Conservation (phyloP, 1,140 invertebrate species). For the Caenorhabditis elegans region DNA sequence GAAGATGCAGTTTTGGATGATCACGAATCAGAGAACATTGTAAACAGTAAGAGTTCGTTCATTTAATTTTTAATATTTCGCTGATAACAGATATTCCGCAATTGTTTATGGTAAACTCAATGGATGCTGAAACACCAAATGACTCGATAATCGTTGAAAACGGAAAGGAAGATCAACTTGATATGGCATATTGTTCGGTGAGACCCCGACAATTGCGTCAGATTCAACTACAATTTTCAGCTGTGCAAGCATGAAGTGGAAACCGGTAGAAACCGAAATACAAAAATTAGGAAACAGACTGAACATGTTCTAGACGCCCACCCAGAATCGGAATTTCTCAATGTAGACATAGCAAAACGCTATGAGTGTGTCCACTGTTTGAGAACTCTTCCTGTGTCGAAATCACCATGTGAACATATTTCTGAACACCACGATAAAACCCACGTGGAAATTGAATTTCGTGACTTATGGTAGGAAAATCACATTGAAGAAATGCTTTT, state of each 20-base stretch:
- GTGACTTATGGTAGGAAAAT: neutral
- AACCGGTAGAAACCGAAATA: neutral
- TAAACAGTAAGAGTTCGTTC: neutral
- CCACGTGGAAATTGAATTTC: neutral
- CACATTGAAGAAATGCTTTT: neutral
- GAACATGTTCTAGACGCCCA: neutral
- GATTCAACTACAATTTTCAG: neutral
- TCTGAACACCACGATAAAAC: neutral
- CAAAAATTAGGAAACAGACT: neutral
- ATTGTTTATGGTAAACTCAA: neutral
- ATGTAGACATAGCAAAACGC: neutral
- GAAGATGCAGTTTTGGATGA: neutral
- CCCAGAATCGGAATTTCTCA: neutral
- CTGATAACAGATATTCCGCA: neutral
- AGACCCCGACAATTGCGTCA: neutral
- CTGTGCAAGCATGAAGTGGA: neutral
- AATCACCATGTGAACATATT: conserved; percentile 17
- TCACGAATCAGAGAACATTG: neutral
- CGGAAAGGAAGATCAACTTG: neutral
- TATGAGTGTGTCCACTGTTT: neutral
- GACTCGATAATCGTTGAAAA: neutral
- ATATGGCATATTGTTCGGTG: neutral
- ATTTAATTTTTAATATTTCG: too few species aligned
- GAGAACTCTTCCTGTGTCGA: neutral
- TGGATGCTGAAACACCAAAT: neutral